Evolutionary conservation across 2,797 vertebrate genomes (phyloP).

Genomic region (Coreius guichenoti): DNA sequence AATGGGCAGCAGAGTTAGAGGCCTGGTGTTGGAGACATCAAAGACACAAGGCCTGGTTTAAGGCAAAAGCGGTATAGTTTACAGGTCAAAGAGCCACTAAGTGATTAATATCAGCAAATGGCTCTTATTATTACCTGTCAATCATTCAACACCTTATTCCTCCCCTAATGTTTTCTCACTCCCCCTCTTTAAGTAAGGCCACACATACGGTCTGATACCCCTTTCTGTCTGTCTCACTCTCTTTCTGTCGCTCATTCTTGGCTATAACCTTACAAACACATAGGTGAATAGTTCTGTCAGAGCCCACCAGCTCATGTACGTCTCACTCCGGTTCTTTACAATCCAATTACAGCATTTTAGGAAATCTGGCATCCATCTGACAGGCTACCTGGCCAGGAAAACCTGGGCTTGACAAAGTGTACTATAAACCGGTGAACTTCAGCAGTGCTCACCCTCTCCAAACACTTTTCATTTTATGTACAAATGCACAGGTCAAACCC

Average conservation of each 20-base stretch:
- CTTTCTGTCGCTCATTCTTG: constrained; percentile 67
- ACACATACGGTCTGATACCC: constrained; percentile 48
- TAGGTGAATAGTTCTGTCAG: constrained; percentile 68
- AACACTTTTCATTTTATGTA: constrained; percentile 54
- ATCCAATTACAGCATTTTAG: constrained; percentile 73
- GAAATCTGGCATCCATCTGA: constrained; percentile 70
- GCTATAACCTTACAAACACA: constrained; percentile 73
- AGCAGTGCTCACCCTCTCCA: constrained; percentile 55
- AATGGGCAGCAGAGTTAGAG: constrained; percentile 85
- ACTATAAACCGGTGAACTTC: constrained; percentile 66
- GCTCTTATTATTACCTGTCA: constrained; percentile 84
- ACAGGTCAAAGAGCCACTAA: constrained; percentile 70
- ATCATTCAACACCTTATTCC: constrained; percentile 72
- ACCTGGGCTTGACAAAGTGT: constrained; percentile 64
- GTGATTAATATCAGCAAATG: constrained; percentile 81
- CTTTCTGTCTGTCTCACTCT: constrained; percentile 52
- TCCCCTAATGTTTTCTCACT: constrained; percentile 41
- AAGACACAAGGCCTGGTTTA: constrained; percentile 63
- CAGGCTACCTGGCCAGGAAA: constrained; percentile 61
- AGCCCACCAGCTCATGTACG: constrained; percentile 66
- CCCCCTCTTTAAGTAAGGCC: constrained; percentile 45
- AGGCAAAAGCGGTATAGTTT: constrained; percentile 63
- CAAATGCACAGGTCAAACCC: constrained; percentile 55
- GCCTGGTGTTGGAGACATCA: constrained; percentile 75
- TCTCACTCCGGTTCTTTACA: constrained; percentile 73